These are phyloP conservation scores for Drosophila antonietae DNA, from an alignment of 2,888 invertebrate species.

Conservation along the genomic window DNA sequence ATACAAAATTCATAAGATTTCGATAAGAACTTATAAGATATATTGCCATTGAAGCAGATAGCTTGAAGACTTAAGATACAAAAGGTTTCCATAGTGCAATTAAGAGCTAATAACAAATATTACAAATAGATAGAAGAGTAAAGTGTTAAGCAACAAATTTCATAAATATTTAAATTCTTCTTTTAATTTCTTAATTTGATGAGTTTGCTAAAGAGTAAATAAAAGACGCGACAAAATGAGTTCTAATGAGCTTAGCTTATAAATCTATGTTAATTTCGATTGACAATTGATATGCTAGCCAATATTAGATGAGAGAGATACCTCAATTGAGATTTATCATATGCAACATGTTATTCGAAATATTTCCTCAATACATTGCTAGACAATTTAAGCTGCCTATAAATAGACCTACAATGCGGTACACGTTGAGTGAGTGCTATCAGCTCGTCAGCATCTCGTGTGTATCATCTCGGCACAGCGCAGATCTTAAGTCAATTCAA, in stretches of 20 bases:
- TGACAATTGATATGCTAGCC: background rate
- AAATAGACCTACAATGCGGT: constrained; percentile 4
- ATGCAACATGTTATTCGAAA: background rate
- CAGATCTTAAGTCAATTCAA: background rate
- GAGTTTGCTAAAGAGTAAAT: too few relatives aligned
- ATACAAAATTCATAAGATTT: too few relatives aligned
- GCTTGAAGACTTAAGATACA: background rate
- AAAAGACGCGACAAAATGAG: too few relatives aligned
- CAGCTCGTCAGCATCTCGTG: constrained; percentile 1
- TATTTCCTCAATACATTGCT: background rate
- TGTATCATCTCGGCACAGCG: background rate
- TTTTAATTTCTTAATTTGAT: too few relatives aligned
- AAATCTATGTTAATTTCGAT: too few relatives aligned
- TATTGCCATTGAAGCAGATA: too few relatives aligned
- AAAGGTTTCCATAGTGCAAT: background rate
- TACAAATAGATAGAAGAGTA: background rate
- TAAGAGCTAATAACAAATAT: background rate
- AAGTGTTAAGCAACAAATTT: too few relatives aligned
- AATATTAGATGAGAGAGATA: background rate
- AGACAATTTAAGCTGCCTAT: background rate
- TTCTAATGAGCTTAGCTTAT: too few relatives aligned
- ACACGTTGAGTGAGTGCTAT: constrained; percentile 4
- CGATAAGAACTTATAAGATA: too few relatives aligned
- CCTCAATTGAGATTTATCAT: background rate
- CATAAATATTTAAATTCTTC: too few relatives aligned